phyloP scores from a whole-genome alignment of 2,888 invertebrate genomes.

The Auanema freiburgensis region DNA sequence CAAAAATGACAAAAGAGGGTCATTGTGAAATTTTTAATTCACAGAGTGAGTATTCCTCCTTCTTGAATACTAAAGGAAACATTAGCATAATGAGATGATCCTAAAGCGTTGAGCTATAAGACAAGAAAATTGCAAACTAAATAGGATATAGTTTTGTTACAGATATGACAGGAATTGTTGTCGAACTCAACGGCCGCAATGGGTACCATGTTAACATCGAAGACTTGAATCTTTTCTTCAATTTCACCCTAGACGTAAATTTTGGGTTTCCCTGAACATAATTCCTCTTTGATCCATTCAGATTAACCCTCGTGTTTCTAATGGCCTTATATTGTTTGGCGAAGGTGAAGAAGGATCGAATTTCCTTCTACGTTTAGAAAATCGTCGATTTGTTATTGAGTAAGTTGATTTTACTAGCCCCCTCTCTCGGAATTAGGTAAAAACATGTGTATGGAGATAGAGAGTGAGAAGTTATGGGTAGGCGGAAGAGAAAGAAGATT shows the following conservation, averaged over 20 bases:
- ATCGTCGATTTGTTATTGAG: slow-evolving; percentile 33
- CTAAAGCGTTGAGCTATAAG: no score
- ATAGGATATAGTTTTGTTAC: background rate
- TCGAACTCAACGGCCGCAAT: background rate
- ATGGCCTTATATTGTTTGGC: slow-evolving; percentile 11
- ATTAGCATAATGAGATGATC: no score
- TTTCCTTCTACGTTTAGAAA: slow-evolving; percentile 18
- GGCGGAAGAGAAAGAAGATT: background rate
- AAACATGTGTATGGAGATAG: background rate
- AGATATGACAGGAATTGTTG: background rate
- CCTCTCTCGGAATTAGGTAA: background rate
- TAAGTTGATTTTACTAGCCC: slow-evolving; percentile 16
- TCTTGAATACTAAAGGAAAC: no score
- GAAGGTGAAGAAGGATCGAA: slow-evolving; percentile 9
- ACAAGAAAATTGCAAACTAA: no score
- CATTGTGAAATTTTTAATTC: no score
- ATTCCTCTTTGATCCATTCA: background rate
- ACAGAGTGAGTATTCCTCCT: no score
- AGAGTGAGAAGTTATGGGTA: slow-evolving; percentile 1
- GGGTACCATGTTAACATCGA: background rate
- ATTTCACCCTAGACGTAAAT: slow-evolving; percentile 11
- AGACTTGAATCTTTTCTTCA: slow-evolving; percentile 4
- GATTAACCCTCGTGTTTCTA: slow-evolving; percentile 9
- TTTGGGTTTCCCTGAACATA: background rate
- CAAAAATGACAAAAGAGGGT: no score